Base-by-base conservation (phyloP, 1,140 invertebrate genomes). In the Zaprionus africanus region DNA sequence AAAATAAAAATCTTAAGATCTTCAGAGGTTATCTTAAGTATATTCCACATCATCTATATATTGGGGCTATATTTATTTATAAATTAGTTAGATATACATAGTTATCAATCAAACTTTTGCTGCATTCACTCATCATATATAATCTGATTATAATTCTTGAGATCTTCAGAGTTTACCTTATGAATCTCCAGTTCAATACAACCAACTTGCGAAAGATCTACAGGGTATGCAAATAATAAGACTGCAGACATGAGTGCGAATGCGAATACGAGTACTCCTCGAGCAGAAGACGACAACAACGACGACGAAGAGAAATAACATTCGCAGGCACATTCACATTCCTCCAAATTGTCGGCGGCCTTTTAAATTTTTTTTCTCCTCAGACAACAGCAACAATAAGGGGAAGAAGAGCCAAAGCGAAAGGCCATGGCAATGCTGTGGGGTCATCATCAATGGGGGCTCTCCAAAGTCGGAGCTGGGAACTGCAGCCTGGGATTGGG, bases 261-360 rank as follows among this genome's bases (percentile, higher is more conserved):
- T 56, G 36, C 34, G 46, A 69, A 19, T 41, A n/a, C 41, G 38
- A 58, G 69, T 59, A 31, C 43, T 31, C 34, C 34, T 53, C 11
- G 0, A 58, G 36, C 15, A 53, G 24, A 49, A 22, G 46, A 46
- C 34, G n/a, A 24, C 46, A 11, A 17, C 31, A n/a, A 57, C 15
- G 19, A 54, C 51, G 28, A 57, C 46, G 22, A 57, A 6, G 11
- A 54, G 28, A 38, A 69, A 62, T 57, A 36, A 41, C 49, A 67
- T 66, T 66, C 46, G 43, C 63, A 73, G 54, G 54, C 70, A 46
- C 41, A 73, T 69, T 74, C 71, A 74, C 71, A 74, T 69, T 74
- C 71, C 71, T 13, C 65, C 66, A 70, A 75, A 75, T 75, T 63
- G 72, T 60, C 66, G 72, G 72, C 72, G 66, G 72, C 59, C 72